A percentile compares a stretch with the other conserved stretches of the same genome.
Conservation (phyloP, 2,797 vertebrate species). For the Characodon lateralis region DNA sequence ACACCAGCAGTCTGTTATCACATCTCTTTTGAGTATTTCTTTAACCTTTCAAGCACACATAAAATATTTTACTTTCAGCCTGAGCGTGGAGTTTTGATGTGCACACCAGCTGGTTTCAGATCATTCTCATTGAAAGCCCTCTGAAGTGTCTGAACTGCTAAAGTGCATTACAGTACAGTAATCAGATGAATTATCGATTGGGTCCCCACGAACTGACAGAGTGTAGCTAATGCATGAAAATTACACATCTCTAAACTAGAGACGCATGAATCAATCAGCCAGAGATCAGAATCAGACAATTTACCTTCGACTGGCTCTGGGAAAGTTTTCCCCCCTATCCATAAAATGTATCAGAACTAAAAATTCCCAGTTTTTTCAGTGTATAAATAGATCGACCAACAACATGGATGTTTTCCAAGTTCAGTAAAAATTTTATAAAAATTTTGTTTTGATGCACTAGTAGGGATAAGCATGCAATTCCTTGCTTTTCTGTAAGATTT, state of each 20-base stretch:
- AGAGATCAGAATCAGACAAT: not conserved
- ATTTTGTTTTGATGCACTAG: too few relatives aligned
- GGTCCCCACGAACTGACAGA: constrained; percentile 37
- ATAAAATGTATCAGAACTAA: not conserved
- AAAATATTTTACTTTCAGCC: not conserved
- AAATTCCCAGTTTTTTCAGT: not conserved
- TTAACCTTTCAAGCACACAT: not conserved
- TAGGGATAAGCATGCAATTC: too few relatives aligned
- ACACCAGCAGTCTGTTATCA: not conserved
- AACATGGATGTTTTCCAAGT: too few relatives aligned
- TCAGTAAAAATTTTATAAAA: too few relatives aligned
- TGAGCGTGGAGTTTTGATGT: not conserved
- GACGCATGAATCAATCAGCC: not conserved
- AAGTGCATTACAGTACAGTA: constrained; percentile 38
- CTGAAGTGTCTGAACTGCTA: constrained; percentile 30
- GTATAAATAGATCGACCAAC: too few relatives aligned
- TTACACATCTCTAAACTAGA: constrained; percentile 15
- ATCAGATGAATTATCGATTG: constrained; percentile 60
- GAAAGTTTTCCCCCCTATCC: not conserved
- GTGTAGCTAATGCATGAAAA: constrained; percentile 40
- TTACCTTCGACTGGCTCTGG: not conserved
- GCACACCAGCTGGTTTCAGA: constrained; percentile 6
- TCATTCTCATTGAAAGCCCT: constrained; percentile 32
- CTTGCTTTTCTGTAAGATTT: too few relatives aligned
- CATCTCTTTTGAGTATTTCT: not conserved